Evolutionary conservation across 2,888 invertebrate species (phyloP).

Genomic region (Pachydiplax longipennis): DNA sequence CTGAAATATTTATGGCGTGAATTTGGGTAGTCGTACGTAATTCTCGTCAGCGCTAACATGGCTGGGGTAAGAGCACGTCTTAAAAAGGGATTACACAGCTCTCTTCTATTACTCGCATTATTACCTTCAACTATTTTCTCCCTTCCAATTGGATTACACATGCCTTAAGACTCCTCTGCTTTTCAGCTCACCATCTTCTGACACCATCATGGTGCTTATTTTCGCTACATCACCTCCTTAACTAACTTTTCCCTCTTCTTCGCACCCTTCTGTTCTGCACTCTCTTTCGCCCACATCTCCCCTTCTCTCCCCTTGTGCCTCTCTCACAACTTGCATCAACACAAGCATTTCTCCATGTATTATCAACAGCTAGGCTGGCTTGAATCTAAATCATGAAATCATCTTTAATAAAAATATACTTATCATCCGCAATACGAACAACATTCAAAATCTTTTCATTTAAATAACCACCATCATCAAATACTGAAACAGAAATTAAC

Average conservation of each 20-base stretch:
- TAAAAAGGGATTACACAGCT: not conserved
- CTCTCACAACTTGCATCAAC: not conserved
- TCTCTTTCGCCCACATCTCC: not conserved
- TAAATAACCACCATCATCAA: no score
- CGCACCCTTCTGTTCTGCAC: not conserved
- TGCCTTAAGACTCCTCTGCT: no score
- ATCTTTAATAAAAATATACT: no score
- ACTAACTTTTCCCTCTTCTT: not conserved
- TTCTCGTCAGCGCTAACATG: not conserved
- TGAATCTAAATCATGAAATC: no score
- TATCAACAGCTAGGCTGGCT: no score
- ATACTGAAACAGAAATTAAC: no score
- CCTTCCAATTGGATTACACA: constrained; percentile 12
- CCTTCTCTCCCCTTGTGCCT: not conserved
- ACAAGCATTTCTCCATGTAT: no score
- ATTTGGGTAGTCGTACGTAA: not conserved
- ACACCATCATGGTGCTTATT: not conserved
- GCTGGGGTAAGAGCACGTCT: not conserved
- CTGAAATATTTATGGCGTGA: not conserved
- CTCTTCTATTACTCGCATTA: not conserved
- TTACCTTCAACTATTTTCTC: not conserved
- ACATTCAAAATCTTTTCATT: no score
- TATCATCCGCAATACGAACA: no score
- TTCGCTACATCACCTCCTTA: constrained; percentile 17
- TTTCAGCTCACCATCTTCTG: constrained; percentile 1